Evolutionary conservation across 92 coral and sea anemone species (phyloP).

Genomic region (Virgularia gustaviana): DNA sequence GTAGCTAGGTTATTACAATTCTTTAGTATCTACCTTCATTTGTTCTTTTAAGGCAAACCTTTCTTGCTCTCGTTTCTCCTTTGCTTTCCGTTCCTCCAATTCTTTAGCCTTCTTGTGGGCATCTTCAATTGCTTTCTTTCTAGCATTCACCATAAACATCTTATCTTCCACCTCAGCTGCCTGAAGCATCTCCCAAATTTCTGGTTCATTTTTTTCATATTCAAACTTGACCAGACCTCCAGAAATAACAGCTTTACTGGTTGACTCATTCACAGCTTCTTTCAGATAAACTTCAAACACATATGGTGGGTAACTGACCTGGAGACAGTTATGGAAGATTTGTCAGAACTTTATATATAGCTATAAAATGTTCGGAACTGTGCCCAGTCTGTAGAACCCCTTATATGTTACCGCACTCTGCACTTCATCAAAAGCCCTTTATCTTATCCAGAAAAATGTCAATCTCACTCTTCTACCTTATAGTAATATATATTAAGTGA

Average conservation of each 20-base stretch:
- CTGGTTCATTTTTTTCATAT: conserved; percentile 63
- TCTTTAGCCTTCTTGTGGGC: conserved; percentile 71
- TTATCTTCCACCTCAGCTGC: conserved; percentile 72
- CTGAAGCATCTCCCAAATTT: conserved; percentile 70
- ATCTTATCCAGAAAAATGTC: no score
- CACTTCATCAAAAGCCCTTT: no score
- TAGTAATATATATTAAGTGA: no score
- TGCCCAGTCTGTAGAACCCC: no score
- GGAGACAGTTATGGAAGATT: background rate
- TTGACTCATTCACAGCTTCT: conserved; percentile 69
- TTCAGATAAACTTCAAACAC: conserved; percentile 83
- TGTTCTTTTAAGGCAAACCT: conserved; percentile 78
- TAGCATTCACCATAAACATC: conserved; percentile 66
- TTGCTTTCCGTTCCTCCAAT: conserved; percentile 55
- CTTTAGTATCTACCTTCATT: conserved; percentile 82
- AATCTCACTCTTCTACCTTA: no score
- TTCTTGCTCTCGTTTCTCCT: conserved; percentile 81
- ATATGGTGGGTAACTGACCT: conserved; percentile 98
- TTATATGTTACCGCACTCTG: no score
- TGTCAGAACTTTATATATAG: background rate
- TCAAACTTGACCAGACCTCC: conserved; percentile 74
- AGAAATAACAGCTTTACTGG: conserved; percentile 76
- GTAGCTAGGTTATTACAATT: background rate
- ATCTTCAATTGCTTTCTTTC: conserved; percentile 75
- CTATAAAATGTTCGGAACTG: background rate